These are phyloP conservation scores for Micropoecilia bifurca DNA, from an alignment of 2,797 vertebrate species.

Conservation along the genomic window DNA sequence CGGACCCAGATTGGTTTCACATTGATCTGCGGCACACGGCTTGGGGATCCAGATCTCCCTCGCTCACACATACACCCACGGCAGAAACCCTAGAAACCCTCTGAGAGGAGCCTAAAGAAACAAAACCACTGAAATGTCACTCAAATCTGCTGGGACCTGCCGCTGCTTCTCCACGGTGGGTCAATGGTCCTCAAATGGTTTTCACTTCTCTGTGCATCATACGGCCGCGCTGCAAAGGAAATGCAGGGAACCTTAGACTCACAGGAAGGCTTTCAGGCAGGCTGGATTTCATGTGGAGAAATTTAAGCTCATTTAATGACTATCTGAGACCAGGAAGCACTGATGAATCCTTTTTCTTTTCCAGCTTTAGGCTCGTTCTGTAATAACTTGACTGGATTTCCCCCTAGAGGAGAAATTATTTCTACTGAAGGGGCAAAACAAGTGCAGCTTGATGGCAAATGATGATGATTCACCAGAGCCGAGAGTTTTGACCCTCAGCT, in stretches of 20 bases:
- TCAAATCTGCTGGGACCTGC: slow-evolving; percentile 61
- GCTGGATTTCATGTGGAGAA: slow-evolving; percentile 52
- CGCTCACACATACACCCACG: slow-evolving; percentile 21
- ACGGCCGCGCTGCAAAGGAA: slow-evolving; percentile 47
- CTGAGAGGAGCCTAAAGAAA: slow-evolving; percentile 59
- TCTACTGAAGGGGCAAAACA: not conserved
- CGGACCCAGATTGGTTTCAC: slow-evolving; percentile 59
- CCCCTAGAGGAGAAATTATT: slow-evolving; percentile 59
- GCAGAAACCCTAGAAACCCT: slow-evolving; percentile 69
- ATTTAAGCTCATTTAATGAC: slow-evolving; percentile 47
- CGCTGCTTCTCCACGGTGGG: slow-evolving; percentile 54
- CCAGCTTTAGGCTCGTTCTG: slow-evolving; percentile 2
- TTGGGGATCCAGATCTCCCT: slow-evolving; percentile 64
- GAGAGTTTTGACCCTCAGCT: slow-evolving; percentile 1
- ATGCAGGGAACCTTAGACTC: slow-evolving; percentile 48
- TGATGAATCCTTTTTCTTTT: not conserved
- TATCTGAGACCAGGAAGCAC: slow-evolving; percentile 38
- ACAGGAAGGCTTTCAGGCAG: slow-evolving; percentile 42
- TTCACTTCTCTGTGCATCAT: slow-evolving; percentile 59
- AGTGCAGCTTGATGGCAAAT: not conserved
- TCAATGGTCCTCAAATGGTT: slow-evolving; percentile 70
- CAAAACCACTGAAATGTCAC: slow-evolving; percentile 66
- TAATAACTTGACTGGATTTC: slow-evolving; percentile 50
- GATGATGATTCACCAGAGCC: not conserved
- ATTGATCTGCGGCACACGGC: slow-evolving; percentile 63